phyloP scores from a whole-genome alignment of 2,888 invertebrate genomes.

The Thymelicus sylvestris region DNA sequence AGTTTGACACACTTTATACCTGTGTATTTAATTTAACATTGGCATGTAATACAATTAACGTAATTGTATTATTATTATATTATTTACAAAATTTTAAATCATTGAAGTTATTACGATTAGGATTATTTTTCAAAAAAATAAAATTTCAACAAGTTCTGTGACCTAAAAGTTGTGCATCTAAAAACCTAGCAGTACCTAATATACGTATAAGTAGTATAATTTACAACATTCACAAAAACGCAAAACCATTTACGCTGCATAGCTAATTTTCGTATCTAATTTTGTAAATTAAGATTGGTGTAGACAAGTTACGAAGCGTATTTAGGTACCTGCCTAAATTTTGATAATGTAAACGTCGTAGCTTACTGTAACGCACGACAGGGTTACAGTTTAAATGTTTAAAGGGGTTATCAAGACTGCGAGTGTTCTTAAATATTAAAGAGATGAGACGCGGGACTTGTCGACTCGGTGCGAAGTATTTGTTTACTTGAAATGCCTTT shows the following conservation, averaged over 20 bases:
- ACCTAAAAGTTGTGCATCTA: too few species aligned
- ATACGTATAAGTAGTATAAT: too few species aligned
- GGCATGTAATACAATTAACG: too few species aligned
- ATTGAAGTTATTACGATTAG: too few species aligned
- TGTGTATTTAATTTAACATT: too few species aligned
- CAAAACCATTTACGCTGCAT: neutral
- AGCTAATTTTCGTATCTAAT: neutral
- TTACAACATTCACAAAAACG: neutral
- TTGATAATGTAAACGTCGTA: slow-evolving; percentile 35
- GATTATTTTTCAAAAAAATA: too few species aligned
- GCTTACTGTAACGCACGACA: slow-evolving; percentile 28
- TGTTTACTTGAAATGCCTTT: slow-evolving; percentile 34
- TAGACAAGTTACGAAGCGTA: slow-evolving; percentile 5
- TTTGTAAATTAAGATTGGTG: neutral
- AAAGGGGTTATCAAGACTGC: slow-evolving; percentile 45
- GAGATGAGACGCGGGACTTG: slow-evolving; percentile 33
- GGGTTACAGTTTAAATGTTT: slow-evolving; percentile 45
- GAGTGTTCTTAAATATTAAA: slow-evolving; percentile 45
- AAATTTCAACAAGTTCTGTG: too few species aligned
- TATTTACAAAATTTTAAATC: too few species aligned
- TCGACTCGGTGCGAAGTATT: slow-evolving; percentile 26
- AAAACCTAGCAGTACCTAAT: too few species aligned
- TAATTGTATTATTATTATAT: too few species aligned
- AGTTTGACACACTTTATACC: too few species aligned
- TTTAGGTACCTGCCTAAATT: slow-evolving; percentile 32